Conservation (phyloP, 1,140 invertebrate species). For the Acromyrmex charruanus region DNA sequence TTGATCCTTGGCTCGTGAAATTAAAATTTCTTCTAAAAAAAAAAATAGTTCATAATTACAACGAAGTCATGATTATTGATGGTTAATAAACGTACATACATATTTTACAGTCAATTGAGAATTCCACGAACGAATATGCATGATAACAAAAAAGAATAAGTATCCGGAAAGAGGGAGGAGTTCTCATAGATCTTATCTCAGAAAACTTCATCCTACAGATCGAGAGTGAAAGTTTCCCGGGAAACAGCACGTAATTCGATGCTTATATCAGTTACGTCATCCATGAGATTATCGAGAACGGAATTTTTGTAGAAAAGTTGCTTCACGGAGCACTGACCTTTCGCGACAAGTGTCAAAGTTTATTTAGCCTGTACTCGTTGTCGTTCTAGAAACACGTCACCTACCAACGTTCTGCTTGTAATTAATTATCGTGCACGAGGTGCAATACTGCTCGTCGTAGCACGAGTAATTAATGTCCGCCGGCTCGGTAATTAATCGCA, state of each 20-base stretch:
- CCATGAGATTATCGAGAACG: constrained; percentile 6
- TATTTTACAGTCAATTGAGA: constrained; percentile 9
- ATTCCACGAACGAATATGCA: not conserved
- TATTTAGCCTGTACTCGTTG: constrained; percentile 12
- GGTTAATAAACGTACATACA: not conserved
- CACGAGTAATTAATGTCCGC: constrained; percentile 73
- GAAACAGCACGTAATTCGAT: not conserved
- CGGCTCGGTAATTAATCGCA: constrained; percentile 71
- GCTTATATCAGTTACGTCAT: constrained; percentile 13
- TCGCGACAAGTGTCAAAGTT: constrained; percentile 54
- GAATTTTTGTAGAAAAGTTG: constrained; percentile 20
- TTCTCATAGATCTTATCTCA: not conserved
- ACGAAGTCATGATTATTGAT: not conserved
- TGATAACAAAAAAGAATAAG: not conserved
- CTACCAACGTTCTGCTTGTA: constrained; percentile 52
- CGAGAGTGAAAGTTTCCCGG: constrained; percentile 16
- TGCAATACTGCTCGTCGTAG: constrained; percentile 57
- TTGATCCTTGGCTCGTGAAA: not conserved
- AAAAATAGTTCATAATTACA: not conserved
- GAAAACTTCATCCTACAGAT: not conserved
- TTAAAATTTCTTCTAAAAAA: not conserved
- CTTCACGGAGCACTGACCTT: not conserved
- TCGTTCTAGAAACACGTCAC: constrained; percentile 22
- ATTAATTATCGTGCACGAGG: constrained; percentile 68
- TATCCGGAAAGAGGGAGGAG: not conserved